Percentiles rank a stretch among this genome's conserved stretches.
phyloP scores from a whole-genome alignment of 2,797 vertebrate species.

The Cheracebus regulus region DNA sequence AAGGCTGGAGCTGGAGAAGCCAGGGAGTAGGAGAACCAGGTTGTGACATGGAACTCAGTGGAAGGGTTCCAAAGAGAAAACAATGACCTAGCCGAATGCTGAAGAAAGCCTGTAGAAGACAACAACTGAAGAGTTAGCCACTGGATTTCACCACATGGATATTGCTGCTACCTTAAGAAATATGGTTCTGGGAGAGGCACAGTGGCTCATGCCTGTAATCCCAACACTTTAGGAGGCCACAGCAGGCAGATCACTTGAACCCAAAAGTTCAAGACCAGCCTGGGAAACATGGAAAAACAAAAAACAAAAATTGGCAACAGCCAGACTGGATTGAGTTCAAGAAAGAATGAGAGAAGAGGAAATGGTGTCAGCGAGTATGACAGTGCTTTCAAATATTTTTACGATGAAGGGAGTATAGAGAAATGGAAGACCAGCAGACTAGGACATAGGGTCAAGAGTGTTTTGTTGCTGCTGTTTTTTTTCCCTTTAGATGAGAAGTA shows the following conservation, averaged over 20 bases:
- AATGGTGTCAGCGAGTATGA: background rate
- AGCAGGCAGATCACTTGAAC: background rate
- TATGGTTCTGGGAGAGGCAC: background rate
- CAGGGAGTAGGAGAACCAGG: background rate
- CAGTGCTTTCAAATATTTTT: background rate
- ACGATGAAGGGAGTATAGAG: background rate
- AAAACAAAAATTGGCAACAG: background rate
- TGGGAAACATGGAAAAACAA: background rate
- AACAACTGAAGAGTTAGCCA: background rate
- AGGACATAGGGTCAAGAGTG: background rate
- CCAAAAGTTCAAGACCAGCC: background rate
- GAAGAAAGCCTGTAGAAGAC: background rate
- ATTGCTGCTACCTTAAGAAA: no score
- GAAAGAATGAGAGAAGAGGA: background rate
- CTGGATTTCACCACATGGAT: background rate
- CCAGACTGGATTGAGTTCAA: background rate
- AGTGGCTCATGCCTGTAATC: background rate
- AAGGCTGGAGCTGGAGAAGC: background rate
- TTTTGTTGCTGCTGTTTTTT: background rate
- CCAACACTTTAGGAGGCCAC: background rate
- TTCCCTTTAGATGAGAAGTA: background rate
- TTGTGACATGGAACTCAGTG: background rate
- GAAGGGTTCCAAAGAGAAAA: background rate
- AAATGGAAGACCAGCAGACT: background rate
- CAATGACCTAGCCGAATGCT: background rate